Percentiles rank a stretch among this genome's conserved stretches.
These are phyloP conservation scores for Phaetusa simplex DNA, from an alignment of 2,113 vertebrate species.

Conservation along the genomic window DNA sequence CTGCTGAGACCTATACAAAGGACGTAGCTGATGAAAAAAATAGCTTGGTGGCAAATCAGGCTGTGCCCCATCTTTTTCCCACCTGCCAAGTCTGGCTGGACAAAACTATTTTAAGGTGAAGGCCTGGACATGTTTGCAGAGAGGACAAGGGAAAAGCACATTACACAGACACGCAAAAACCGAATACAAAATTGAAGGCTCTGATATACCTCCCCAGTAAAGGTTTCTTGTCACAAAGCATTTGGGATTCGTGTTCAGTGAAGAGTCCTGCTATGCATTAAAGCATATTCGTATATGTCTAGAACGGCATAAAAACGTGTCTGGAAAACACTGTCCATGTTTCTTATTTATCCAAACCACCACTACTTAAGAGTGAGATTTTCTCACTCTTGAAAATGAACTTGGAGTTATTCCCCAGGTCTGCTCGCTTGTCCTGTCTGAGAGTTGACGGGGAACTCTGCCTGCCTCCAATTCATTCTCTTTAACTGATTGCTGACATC, in stretches of 20 bases:
- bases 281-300: background rate
- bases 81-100: background rate
- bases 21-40: background rate
- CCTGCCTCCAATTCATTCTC: background rate
- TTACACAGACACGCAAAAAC: background rate
- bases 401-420: background rate
- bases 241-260: background rate
- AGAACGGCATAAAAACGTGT: background rate
- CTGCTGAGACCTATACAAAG: background rate
- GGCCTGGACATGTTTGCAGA: background rate
- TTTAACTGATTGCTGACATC: background rate
- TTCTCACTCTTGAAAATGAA: background rate
- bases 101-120: background rate
- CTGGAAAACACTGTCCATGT: background rate
- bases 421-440: background rate
- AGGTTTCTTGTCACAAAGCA: background rate
- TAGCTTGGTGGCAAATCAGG: background rate
- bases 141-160: background rate
- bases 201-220: background rate
- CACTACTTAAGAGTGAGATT: background rate
- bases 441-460: rapidly evolving
- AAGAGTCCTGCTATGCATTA: background rate
- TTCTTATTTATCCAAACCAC: background rate
- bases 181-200: background rate
- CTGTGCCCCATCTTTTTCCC: background rate